These are phyloP conservation scores for Drosophila leonis DNA, from an alignment of 2,888 invertebrate genomes.

Conservation along the genomic window DNA sequence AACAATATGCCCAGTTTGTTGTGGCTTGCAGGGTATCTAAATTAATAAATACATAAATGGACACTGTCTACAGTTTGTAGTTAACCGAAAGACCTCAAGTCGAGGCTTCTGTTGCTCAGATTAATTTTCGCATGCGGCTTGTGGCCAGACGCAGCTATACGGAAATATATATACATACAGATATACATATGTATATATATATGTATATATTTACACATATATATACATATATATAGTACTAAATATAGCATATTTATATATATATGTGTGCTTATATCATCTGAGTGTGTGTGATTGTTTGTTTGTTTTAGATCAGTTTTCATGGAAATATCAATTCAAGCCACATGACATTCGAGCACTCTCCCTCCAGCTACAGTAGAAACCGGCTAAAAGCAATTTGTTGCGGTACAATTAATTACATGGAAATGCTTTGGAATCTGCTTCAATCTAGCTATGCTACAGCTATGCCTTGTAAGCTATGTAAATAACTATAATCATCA, in stretches of 20 bases:
- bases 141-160: conserved; percentile 20
- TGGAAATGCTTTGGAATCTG: background rate
- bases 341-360: conserved; percentile 29
- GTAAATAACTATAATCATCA: background rate
- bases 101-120: conserved; percentile 13
- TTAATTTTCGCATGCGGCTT: conserved; percentile 24
- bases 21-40: background rate
- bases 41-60: conserved; percentile 17
- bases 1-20: background rate
- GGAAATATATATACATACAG: conserved; percentile 15
- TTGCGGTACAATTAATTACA: background rate
- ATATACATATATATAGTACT: background rate
- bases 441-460: background rate
- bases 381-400: background rate
- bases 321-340: conserved; percentile 38
- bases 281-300: background rate
- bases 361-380: conserved; percentile 11
- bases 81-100: conserved; percentile 9
- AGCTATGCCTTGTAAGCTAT: background rate
- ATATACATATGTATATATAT: background rate
- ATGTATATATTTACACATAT: background rate
- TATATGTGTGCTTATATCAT: background rate
- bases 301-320: conserved; percentile 28
- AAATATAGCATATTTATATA: background rate
- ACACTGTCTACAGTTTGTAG: conserved; percentile 1